Evolutionary conservation across 2,113 vertebrate species (phyloP), one percentile per base, ranked within the genome.

Genomic region (Pavo muticus): DNA sequence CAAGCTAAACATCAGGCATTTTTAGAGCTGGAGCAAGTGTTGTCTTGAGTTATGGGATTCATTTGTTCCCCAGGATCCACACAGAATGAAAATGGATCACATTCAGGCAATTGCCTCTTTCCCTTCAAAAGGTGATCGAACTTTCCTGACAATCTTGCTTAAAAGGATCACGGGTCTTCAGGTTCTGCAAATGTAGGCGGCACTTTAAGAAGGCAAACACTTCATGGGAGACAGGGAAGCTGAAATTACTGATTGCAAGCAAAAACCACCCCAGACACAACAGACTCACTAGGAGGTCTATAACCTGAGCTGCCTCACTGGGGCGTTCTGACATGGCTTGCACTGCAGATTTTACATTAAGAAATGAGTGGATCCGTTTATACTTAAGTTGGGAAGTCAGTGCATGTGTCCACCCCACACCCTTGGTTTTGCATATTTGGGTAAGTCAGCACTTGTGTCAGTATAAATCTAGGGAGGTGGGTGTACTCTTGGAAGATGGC

Each of bases 1-100:
- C 4, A 4, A 70, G 13, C 1, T 63, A 30, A 12, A 40, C 17
- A n/a, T 61, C 0, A 1, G 9, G n/a, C 39, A 23, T 37, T 40
- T n/a, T 57, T 32, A 57, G 39, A 65, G 35, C 35, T 44, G 37
- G 10, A 45, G 2, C 1, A 0, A 13, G 4, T 15, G 14, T 30
- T 77, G 13, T 39, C 32, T 70, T 40, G 30, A 80, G 2, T 61
- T 82, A 39, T 1, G 2, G 11, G 4, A 18, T 29, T 84, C 6
- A 8, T 61, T 83, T 52, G 3, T 40, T 56, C 18, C 15, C 3
- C 14, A 61, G 4, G 50, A 17, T 60, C n/a, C 27, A 50, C 0
- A 0, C 2, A 2, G 50, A 77, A 71, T 39, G 57, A 87, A 78
- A 84, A 68, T 9, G 7, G 11, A 64, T 16, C 9, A 3, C 3